Evolutionary conservation across 2,888 invertebrate species (phyloP), one percentile per base, ranked within the genome.

Genomic region (Holacanthella duospinosa): DNA sequence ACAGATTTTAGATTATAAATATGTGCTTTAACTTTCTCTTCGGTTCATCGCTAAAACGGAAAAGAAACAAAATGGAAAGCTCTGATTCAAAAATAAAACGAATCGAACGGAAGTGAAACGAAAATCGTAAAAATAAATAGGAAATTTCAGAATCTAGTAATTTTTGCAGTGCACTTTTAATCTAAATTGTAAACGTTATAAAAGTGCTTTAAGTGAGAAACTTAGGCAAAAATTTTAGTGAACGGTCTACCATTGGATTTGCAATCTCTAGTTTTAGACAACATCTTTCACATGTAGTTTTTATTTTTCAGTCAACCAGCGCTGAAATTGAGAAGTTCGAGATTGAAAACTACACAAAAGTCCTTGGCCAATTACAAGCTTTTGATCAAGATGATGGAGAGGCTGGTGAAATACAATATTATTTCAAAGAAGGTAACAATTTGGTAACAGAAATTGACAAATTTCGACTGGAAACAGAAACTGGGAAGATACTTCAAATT

Each of bases 371-470:
- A 55, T 44, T 71, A 0, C 26, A 65, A 24, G 71, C 71, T 1
- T 69, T 69, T 61, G 71, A 71, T 57, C 68, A 69, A 16, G 71
- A 71, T 62, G 71, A 71, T 24, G 71, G 69, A 2, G 68, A 66
- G n/a, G 69, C 68, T n/a, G 71, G 71, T 16, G 64, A 65, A 58
- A 64, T 71, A 6, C 60, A 66, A 24, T 71, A 62, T 58, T 71
- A 66, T 48, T 70, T 71, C 48, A 69, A 70, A 57, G 67, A 69
- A n/a, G 69, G 69, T 0, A 68, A 70, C 24, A 66, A 69, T 60
- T 54, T 70, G 16, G 70, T 71, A 1, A 69, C 70, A 1, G 71
- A 71, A 43, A 69, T 68, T 2, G 68, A 70, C 16, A 60, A 66
- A 43, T 71, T 71, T 62, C 53, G 67, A 28, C 61, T 71, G 24